phyloP scores from a whole-genome alignment of 2,888 invertebrate species.

The Baccha elongata region DNA sequence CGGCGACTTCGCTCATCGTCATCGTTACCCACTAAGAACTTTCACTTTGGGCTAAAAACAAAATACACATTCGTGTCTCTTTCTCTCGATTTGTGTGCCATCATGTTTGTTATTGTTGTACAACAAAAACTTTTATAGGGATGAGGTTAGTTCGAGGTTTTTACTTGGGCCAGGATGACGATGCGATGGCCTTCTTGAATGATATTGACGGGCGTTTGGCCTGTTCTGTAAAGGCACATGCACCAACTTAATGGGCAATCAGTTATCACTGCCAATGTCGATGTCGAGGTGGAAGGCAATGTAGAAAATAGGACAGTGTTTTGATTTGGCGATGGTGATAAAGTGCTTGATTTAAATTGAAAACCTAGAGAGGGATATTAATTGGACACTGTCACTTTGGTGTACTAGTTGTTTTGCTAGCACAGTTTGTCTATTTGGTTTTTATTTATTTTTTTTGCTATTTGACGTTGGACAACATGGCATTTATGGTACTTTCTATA shows the following conservation, averaged over 20 bases:
- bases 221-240: conserved; percentile 6
- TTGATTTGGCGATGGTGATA: conserved; percentile 62
- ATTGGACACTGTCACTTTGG: conserved; percentile 62
- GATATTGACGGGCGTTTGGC: conserved; percentile 32
- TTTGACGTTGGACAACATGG: conserved; percentile 1
- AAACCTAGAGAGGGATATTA: conserved; percentile 54
- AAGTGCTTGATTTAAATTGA: conserved; percentile 63
- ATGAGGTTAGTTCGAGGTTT: conserved; percentile 8
- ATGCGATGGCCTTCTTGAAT: conserved; percentile 31
- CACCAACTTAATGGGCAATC: conserved; percentile 59
- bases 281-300: conserved; percentile 35
- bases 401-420: conserved; percentile 31
- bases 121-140: conserved; percentile 36
- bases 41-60: conserved; percentile 61
- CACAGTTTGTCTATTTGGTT: conserved; percentile 16
- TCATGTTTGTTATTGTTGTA: conserved; percentile 36
- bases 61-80: conserved; percentile 30
- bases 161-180: conserved; percentile 9
- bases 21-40: conserved; percentile 54
- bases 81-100: conserved; percentile 37
- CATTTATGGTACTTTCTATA: conserved; percentile 20
- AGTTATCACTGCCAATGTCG: conserved; percentile 61
- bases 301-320: conserved; percentile 56
- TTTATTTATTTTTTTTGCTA: not conserved
- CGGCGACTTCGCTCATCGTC: not conserved